A percentile compares a stretch with the other conserved stretches of the same genome.
phyloP scores from a whole-genome alignment of 1,140 invertebrate species.

The Drosophila insularis region DNA sequence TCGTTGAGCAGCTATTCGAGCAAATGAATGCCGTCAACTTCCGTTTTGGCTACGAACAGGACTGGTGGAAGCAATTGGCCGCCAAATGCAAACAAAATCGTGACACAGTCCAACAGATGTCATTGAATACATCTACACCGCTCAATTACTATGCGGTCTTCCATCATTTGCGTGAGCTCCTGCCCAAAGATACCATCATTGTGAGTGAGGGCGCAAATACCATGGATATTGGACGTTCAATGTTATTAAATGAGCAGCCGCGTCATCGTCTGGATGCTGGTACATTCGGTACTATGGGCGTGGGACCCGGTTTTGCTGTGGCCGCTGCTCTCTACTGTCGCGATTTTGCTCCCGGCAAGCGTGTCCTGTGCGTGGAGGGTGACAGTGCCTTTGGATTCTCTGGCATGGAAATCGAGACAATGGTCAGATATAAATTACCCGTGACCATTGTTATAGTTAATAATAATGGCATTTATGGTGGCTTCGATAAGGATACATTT shows the following conservation, averaged over 20 bases:
- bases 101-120: conserved; percentile 84
- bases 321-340: conserved; percentile 95
- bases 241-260: conserved; percentile 91
- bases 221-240: conserved; percentile 97
- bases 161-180: conserved; percentile 88
- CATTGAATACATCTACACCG: conserved; percentile 87
- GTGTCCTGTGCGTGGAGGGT: conserved; percentile 94
- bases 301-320: conserved; percentile 96
- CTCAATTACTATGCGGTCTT: conserved; percentile 97
- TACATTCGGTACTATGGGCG: conserved; percentile 98
- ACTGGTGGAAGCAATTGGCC: conserved; percentile 85
- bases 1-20: conserved; percentile 86
- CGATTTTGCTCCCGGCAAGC: conserved; percentile 90
- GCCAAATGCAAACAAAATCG: conserved; percentile 86
- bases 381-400: conserved; percentile 99
- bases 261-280: conserved; percentile 94
- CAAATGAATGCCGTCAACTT: conserved; percentile 84
- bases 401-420: conserved; percentile 98
- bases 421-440: conserved; percentile 96
- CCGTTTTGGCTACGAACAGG: conserved; percentile 82
- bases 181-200: conserved; percentile 93
- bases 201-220: conserved; percentile 99
- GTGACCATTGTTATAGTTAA: conserved; percentile 96
- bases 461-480: conserved; percentile 97
- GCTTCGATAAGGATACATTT: conserved; percentile 90